A percentile compares a stretch with the other conserved stretches of the same genome.
Evolutionary conservation across 1,140 invertebrate genomes (phyloP).

Genomic region (Caerostris extrusa): DNA sequence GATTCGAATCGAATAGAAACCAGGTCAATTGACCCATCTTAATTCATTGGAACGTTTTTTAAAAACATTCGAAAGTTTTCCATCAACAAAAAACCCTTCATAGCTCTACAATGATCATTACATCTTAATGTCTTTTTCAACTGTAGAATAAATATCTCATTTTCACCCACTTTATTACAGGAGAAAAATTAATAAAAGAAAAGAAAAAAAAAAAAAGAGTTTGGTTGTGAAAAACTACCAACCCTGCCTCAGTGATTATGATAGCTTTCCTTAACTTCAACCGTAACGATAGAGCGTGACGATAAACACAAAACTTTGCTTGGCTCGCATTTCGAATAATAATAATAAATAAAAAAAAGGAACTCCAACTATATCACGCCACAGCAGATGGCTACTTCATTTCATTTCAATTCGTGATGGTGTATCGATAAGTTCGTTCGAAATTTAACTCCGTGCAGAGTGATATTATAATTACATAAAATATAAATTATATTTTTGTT

Average conservation of each 20-base stretch:
- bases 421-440: background rate
- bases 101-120: too few relatives aligned
- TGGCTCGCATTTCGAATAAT: background rate
- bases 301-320: background rate
- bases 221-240: background rate
- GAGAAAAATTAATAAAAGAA: conserved; percentile 11
- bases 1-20: background rate
- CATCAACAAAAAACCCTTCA: background rate
- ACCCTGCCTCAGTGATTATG: background rate
- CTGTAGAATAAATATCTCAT: background rate
- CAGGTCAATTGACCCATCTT: background rate
- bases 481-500: background rate
- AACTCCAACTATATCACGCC: background rate
- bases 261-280: background rate
- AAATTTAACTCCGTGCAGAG: background rate
- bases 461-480: background rate
- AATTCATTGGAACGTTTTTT: background rate
- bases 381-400: background rate
- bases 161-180: background rate
- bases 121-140: background rate
- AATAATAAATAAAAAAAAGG: conserved; percentile 4
- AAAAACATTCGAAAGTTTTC: background rate
- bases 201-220: background rate
- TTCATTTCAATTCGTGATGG: background rate
- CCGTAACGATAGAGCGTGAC: conserved; percentile 10